Conservation (phyloP, 2,113 vertebrate species). For the Burhinus oedicnemus region DNA sequence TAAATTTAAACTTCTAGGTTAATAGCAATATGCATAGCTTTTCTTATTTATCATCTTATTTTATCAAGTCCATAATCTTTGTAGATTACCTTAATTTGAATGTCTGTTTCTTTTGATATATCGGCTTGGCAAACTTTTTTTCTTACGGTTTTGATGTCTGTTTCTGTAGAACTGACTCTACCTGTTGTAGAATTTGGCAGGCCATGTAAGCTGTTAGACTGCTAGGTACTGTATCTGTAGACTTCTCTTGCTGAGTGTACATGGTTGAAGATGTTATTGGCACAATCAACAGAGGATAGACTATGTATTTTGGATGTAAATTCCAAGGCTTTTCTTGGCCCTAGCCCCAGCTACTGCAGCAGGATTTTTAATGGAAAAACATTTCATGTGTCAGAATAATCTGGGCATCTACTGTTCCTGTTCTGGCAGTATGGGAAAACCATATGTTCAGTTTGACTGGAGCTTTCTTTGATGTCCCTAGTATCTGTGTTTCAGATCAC, state of each 20-base stretch:
- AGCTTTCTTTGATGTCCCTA: neutral
- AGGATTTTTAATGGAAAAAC: neutral
- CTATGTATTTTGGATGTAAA: neutral
- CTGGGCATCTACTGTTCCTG: neutral
- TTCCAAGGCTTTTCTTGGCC: neutral
- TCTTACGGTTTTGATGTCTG: neutral
- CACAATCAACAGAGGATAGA: neutral
- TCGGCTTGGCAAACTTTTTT: neutral
- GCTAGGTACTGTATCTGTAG: neutral
- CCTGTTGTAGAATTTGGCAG: neutral
- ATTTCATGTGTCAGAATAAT: neutral
- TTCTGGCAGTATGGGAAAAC: neutral
- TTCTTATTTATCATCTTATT: neutral
- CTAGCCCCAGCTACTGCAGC: neutral
- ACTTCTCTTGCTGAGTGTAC: neutral
- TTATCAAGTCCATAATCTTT: neutral
- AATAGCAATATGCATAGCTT: neutral
- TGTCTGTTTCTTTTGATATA: neutral
- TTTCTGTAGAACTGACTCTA: neutral
- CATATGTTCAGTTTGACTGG: neutral
- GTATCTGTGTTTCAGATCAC: neutral
- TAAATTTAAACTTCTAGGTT: neutral
- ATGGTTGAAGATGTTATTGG: neutral
- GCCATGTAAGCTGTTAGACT: neutral
- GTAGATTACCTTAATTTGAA: neutral